Base-by-base conservation (phyloP, 1,140 invertebrate genomes). In the Drosophila grimshawi region DNA sequence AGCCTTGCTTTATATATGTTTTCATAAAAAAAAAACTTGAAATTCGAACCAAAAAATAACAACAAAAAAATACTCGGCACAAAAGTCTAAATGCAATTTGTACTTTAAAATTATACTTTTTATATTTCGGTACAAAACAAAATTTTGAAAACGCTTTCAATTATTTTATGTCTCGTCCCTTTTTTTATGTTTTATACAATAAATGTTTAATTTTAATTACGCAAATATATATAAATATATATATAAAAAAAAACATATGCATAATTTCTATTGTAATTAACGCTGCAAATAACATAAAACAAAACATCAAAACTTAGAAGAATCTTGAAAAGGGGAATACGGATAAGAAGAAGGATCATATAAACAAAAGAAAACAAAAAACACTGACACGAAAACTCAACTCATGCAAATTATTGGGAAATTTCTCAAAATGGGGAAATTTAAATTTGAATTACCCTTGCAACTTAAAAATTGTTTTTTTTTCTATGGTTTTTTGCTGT, bases 261-360 rank as follows among this genome's bases (percentile, higher is more conserved):
- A 88, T 88, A 75, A 83, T 83, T 86, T 83, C 51, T 80, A 88
- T 56, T 86, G 83, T 86, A 86, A 86, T 88, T 86, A 88, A 88
- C 64, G 83, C 85, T 88, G 83, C 83, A 72, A 67, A 72, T 60
- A 81, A 79, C 62, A 78, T 19, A 64, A 66, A 48, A 67, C 49
- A 77, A 43, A 61, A 61, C 43, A 67, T 56, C 46, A 71, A 19
- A 72, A 66, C 72, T 75, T 41, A 45, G 10, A 63, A 41, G 37
- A 55, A 48, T 56, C 35, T 45, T 63, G 64, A 80, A 62, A 46
- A 64, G 32, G 48, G 60, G 30, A 68, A 75, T 41, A 68, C 45
- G 56, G 48, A 62, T 49, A 33, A 53, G 45, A 68, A 33, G 35
- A 45, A 56, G 32, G 8, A 63, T 11, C 56, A 53, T 37, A 63